A percentile compares a stretch with the other conserved stretches of the same genome.
Evolutionary conservation across 2,888 invertebrate genomes (phyloP).

Genomic region (Tortrix viridana): DNA sequence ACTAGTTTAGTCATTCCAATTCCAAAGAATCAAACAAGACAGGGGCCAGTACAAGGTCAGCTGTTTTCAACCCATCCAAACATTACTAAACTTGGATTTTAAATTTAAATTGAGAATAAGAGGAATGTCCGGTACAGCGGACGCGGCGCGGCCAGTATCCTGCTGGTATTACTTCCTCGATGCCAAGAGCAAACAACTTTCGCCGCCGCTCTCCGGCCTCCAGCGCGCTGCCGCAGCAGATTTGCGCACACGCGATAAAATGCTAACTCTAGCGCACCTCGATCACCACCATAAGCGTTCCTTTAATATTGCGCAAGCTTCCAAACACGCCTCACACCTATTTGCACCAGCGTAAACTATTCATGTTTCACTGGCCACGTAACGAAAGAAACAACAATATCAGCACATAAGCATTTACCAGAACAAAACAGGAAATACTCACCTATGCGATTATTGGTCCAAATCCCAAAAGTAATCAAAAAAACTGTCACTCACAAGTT

Average conservation of each 20-base stretch:
- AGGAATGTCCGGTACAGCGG: conserved; percentile 41
- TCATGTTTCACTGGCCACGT: conserved; percentile 46
- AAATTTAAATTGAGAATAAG: conserved; percentile 23
- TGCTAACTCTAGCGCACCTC: conserved; percentile 43
- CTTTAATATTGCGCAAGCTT: conserved; percentile 61
- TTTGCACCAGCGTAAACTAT: conserved; percentile 44
- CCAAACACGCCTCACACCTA: conserved; percentile 46
- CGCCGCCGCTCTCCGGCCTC: conserved; percentile 52
- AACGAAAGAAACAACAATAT: conserved; percentile 46
- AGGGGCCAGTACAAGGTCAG: no score
- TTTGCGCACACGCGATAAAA: conserved; percentile 47
- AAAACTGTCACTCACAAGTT: conserved; percentile 79
- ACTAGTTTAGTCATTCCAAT: not conserved
- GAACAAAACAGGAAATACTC: conserved; percentile 64
- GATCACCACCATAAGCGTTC: conserved; percentile 47
- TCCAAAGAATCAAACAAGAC: no score
- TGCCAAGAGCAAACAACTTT: conserved; percentile 80
- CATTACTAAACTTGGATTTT: not conserved
- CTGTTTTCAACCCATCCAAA: not conserved
- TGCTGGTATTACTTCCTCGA: conserved; percentile 67
- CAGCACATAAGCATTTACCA: conserved; percentile 43
- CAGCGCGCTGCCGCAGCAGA: conserved; percentile 47
- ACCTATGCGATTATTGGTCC: conserved; percentile 79
- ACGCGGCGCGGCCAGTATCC: conserved; percentile 55
- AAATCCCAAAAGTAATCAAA: conserved; percentile 78